phyloP scores from a whole-genome alignment of 1,140 invertebrate genomes.

The Saccostrea glomerata region DNA sequence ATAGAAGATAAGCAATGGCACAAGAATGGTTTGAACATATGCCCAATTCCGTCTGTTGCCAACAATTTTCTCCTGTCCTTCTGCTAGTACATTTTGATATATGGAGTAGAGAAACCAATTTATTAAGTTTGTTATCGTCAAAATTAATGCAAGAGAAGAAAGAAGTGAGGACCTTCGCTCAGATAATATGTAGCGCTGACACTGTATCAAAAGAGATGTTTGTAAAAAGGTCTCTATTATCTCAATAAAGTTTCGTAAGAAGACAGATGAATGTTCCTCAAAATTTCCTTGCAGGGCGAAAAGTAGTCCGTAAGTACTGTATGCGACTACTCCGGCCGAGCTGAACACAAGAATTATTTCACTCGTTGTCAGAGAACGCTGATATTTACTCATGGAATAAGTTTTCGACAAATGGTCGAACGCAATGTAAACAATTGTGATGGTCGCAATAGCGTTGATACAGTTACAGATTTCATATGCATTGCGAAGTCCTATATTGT shows the following conservation, averaged over 20 bases:
- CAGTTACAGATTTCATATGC: conserved; percentile 8
- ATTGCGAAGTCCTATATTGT: not conserved
- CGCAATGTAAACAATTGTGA: not conserved
- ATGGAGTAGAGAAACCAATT: conserved; percentile 14
- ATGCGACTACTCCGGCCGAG: not conserved
- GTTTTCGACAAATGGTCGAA: not conserved
- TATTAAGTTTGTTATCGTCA: conserved; percentile 25
- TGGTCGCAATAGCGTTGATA: not conserved
- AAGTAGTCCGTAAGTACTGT: conserved; percentile 1
- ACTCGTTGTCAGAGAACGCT: not conserved
- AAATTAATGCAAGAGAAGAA: not conserved
- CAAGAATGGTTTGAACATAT: conserved; percentile 9
- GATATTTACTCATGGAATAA: not conserved
- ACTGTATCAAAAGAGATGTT: conserved; percentile 30
- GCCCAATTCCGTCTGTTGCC: not conserved
- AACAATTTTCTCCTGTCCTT: not conserved
- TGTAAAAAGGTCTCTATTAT: conserved; percentile 11
- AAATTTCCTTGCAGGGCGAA: not conserved
- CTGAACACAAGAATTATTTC: not conserved
- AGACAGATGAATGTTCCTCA: not conserved
- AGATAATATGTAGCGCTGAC: conserved; percentile 6
- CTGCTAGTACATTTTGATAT: conserved; percentile 7
- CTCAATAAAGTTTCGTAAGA: not conserved
- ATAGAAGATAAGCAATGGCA: conserved; percentile 7
- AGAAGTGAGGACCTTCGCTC: not conserved